Conservation (phyloP, 1,140 invertebrate species). For the Nixonia krombeini region DNA sequence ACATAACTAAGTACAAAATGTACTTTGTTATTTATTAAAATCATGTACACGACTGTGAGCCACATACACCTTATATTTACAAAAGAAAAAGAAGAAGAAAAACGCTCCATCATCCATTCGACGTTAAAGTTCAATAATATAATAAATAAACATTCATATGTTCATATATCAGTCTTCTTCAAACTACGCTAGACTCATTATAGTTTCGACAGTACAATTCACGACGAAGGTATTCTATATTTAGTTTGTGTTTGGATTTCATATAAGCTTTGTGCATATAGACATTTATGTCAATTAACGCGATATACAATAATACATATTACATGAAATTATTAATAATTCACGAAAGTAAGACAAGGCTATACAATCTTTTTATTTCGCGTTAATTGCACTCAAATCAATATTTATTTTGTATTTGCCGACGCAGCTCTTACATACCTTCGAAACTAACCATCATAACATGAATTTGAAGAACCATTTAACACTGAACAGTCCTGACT, state of each 20-base stretch:
- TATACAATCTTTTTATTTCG: slow-evolving; percentile 6
- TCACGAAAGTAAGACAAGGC: too few species aligned
- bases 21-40: too few species aligned
- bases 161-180: slow-evolving; percentile 24
- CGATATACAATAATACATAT: background rate
- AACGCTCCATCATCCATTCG: slow-evolving; percentile 25
- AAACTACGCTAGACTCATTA: slow-evolving; percentile 39
- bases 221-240: slow-evolving; percentile 64
- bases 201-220: slow-evolving; percentile 56
- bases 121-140: slow-evolving; percentile 19
- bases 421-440: too few species aligned
- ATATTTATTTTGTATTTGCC: slow-evolving; percentile 8
- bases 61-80: too few species aligned
- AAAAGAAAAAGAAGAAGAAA: slow-evolving; percentile 26
- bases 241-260: slow-evolving; percentile 55
- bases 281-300: slow-evolving; percentile 15
- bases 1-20: background rate
- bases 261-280: slow-evolving; percentile 23
- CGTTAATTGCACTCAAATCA: slow-evolving; percentile 17
- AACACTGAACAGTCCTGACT: background rate
- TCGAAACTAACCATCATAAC: slow-evolving; percentile 1
- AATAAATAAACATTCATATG: slow-evolving; percentile 26
- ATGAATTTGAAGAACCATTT: background rate
- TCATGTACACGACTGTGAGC: too few species aligned
- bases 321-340: slow-evolving; percentile 7